Evolutionary conservation across 2,113 vertebrate species (phyloP).

Genomic region (Daboia siamensis): DNA sequence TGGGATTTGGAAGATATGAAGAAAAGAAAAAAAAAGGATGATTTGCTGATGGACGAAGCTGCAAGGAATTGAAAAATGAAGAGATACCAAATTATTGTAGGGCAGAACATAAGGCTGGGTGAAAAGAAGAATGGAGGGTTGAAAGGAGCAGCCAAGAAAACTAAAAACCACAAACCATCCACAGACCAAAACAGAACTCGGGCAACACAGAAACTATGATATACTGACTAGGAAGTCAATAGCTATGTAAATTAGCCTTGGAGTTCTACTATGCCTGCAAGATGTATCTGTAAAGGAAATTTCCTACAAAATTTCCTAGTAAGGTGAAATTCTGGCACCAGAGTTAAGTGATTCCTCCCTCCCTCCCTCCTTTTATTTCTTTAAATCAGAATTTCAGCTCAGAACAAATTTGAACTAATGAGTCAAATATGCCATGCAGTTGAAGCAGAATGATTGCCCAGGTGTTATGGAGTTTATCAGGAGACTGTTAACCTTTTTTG

Average conservation of each 20-base stretch:
- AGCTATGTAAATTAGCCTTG: background rate
- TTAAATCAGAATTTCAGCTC: background rate
- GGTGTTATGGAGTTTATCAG: background rate
- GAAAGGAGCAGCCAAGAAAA: background rate
- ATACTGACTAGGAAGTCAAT: background rate
- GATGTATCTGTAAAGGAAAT: background rate
- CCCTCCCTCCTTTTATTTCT: background rate
- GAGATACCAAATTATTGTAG: background rate
- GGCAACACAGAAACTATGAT: background rate
- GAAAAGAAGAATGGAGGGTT: background rate
- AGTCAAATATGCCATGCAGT: background rate
- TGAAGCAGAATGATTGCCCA: background rate
- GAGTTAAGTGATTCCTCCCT: background rate
- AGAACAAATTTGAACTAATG: background rate
- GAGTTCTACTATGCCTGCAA: background rate
- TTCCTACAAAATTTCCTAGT: background rate
- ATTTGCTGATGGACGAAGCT: background rate
- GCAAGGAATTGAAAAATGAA: background rate
- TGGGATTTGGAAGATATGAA: background rate
- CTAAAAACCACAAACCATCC: background rate
- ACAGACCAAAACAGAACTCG: background rate
- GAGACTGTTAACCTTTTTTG: background rate
- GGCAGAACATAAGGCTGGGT: background rate
- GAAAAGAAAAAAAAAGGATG: background rate
- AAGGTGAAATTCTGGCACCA: background rate